These are phyloP conservation scores for Mesoclemmys tuberculata DNA, from an alignment of 2,113 vertebrate species.

Conservation along the genomic window DNA sequence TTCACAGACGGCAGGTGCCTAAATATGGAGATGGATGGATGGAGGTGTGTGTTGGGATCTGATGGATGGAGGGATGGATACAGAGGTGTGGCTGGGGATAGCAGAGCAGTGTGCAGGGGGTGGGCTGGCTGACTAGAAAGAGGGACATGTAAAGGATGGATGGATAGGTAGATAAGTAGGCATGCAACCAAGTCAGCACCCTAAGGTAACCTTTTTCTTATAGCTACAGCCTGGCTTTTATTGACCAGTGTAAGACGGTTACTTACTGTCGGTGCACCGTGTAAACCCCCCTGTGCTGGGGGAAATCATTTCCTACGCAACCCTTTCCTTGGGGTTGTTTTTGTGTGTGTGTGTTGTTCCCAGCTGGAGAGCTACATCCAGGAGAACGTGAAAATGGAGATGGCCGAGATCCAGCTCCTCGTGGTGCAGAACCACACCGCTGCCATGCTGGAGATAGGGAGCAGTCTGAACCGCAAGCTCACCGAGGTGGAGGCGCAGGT, in stretches of 20 bases:
- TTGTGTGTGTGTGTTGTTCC: background rate
- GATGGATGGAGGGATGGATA: background rate
- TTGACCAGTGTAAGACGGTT: background rate
- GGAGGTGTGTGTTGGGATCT: background rate
- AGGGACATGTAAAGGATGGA: background rate
- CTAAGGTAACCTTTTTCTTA: background rate
- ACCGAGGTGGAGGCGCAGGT: slow-evolving; percentile 83
- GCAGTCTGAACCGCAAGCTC: slow-evolving; percentile 81
- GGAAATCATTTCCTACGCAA: fast-evolving
- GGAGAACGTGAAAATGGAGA: slow-evolving; percentile 76
- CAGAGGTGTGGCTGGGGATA: background rate
- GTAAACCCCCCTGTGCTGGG: fast-evolving
- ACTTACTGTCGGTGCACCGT: too few species aligned
- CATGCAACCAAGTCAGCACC: background rate
- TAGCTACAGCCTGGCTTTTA: background rate
- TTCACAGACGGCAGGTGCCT: background rate
- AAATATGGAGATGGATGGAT: too few species aligned
- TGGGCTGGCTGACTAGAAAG: too few species aligned
- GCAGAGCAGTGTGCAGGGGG: background rate
- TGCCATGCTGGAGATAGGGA: slow-evolving; percentile 82
- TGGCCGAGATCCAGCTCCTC: slow-evolving; percentile 75
- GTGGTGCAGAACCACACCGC: slow-evolving; percentile 78
- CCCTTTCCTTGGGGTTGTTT: fast-evolving
- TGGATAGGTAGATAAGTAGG: background rate
- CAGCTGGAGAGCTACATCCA: slow-evolving; percentile 83